Evolutionary conservation across 2,888 invertebrate species (phyloP).

Genomic region (Hypsopygia costalis): DNA sequence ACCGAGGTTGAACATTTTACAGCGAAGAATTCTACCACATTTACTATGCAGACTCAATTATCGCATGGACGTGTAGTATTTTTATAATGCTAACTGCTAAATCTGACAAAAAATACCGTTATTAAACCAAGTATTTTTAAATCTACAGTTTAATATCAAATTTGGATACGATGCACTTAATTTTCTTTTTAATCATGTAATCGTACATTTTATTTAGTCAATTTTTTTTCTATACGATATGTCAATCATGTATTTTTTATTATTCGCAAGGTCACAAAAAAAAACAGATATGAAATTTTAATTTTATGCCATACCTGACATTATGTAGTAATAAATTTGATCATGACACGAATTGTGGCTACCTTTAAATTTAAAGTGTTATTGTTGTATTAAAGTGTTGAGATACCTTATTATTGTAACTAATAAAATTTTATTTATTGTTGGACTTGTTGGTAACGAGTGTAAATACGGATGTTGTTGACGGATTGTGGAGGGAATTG

Average conservation of each 20-base stretch:
- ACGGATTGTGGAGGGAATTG: slow-evolving; percentile 19
- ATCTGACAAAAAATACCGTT: neutral
- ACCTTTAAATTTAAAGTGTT: slow-evolving; percentile 32
- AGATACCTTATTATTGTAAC: slow-evolving; percentile 39
- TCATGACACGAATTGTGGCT: slow-evolving; percentile 53
- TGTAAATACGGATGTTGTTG: slow-evolving; percentile 38
- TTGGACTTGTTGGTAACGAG: slow-evolving; percentile 40
- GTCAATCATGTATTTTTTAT: slow-evolving; percentile 44
- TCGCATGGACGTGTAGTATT: neutral
- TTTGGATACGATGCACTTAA: slow-evolving; percentile 13
- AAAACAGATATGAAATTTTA: slow-evolving; percentile 24
- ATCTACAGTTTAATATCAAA: slow-evolving; percentile 7
- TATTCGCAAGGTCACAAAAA: slow-evolving; percentile 49
- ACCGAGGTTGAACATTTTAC: neutral
- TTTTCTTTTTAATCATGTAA: slow-evolving; percentile 19
- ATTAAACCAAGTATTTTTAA: slow-evolving; percentile 7
- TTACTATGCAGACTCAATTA: too few species aligned
- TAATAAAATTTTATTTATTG: slow-evolving; percentile 54
- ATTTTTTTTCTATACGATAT: slow-evolving; percentile 33
- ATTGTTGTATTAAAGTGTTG: slow-evolving; percentile 26
- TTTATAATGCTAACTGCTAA: neutral
- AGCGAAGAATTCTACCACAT: neutral
- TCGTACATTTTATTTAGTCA: slow-evolving; percentile 27
- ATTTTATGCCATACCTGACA: slow-evolving; percentile 27
- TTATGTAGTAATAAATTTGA: slow-evolving; percentile 36